Evolutionary conservation across 2,113 vertebrate genomes (phyloP), one percentile per base, ranked within the genome.

Genomic region (Pyxicephalus adspersus): DNA sequence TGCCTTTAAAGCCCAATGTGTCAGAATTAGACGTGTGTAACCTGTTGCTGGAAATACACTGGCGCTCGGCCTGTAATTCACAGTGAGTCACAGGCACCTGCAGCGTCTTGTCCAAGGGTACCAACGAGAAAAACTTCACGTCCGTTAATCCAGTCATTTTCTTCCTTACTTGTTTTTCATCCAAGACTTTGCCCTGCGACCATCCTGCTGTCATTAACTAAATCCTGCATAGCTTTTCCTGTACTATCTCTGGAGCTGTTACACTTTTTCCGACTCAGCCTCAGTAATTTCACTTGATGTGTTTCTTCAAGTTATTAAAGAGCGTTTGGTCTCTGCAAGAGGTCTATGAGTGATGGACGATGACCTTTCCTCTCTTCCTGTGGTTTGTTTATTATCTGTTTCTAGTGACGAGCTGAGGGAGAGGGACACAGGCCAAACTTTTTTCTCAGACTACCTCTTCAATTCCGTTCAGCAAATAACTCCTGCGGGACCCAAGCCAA

Each of bases 371-470:
- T 75, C 51, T 64, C 63, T 82, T 82, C 80, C 80, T 82, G 80
- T 66, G 80, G 70, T 74, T 82, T 82, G 80, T 82, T 82, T 82
- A 82, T 82, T 75, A 82, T 82, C 80, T 71, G 80, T 75, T 75
- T 63, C 80, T 75, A 82, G 71, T 82, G 80, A 82, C 61, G 60
- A 66, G 80, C 31, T 75, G 80, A 82, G 71, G 70, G 72, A 66
- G 45, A 82, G 80, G 80, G 71, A 57, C 52, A 52, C 3, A 22
- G 23, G 80, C 80, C 80, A 82, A 80, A 65, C 22, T 6, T 22
- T 66, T 82, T 74, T 75, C 71, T 82, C 80, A 82, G 70, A 82
- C 80, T 75, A 75, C 80, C 70, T 82, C 60, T 52, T 66, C 50
- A 82, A 75, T 65, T 81, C 80, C 38, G 23, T 57, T 66, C 31